Conservation (phyloP, 2,797 vertebrate species). For the Hoplostethus atlanticus region DNA sequence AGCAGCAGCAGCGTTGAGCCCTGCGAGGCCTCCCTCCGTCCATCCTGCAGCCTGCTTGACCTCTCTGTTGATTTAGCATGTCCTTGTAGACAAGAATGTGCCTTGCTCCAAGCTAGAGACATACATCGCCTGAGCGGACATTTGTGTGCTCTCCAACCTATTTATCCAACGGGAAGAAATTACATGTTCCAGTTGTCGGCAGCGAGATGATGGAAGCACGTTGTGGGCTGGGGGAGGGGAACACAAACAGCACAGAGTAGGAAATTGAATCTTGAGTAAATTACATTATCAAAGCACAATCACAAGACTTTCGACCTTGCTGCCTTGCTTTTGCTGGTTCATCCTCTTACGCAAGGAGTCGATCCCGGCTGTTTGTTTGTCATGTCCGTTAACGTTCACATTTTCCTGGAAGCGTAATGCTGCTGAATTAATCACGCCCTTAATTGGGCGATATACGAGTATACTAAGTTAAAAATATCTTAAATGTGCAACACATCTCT, state of each 20-base stretch:
- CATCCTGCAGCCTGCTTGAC: slow-evolving; percentile 46
- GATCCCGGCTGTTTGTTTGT: slow-evolving; percentile 50
- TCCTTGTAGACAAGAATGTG: slow-evolving; percentile 48
- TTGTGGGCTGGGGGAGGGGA: slow-evolving; percentile 35
- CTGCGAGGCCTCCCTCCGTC: slow-evolving; percentile 36
- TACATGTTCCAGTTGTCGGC: slow-evolving; percentile 70
- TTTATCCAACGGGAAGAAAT: slow-evolving; percentile 67
- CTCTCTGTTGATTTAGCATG: slow-evolving; percentile 70
- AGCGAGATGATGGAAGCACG: slow-evolving; percentile 52
- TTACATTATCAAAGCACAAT: slow-evolving; percentile 40
- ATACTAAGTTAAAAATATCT: slow-evolving; percentile 74
- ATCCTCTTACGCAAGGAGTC: neutral
- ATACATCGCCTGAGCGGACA: slow-evolving; percentile 42
- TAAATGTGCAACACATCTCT: slow-evolving; percentile 72
- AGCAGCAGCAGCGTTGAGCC: slow-evolving; percentile 16
- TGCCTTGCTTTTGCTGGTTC: slow-evolving; percentile 1
- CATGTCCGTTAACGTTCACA: slow-evolving; percentile 31
- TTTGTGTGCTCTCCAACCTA: slow-evolving; percentile 52
- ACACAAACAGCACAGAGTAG: slow-evolving; percentile 34
- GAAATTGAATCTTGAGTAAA: slow-evolving; percentile 50
- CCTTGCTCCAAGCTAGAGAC: slow-evolving; percentile 56
- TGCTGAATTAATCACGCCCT: slow-evolving; percentile 71
- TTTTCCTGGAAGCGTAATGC: slow-evolving; percentile 61
- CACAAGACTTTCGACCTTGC: slow-evolving; percentile 47
- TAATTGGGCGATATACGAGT: slow-evolving; percentile 75